Conservation (phyloP, 2,797 vertebrate genomes). For the Cottoperca gobio region DNA sequence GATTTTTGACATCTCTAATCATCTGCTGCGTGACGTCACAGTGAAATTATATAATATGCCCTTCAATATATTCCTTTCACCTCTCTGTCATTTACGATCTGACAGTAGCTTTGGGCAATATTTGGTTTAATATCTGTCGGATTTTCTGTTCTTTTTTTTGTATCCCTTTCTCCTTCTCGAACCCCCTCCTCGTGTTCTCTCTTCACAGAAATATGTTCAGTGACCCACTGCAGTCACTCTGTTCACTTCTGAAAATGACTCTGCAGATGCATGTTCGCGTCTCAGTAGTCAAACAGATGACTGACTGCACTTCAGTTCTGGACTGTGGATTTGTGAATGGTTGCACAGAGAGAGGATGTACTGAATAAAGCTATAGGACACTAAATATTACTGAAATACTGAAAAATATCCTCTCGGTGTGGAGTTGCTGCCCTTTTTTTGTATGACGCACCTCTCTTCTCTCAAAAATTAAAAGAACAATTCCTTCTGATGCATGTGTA, state of each 20-base stretch:
- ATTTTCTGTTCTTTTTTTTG: constrained; percentile 19
- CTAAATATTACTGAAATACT: background rate
- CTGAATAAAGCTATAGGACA: constrained; percentile 19
- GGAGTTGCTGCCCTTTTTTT: background rate
- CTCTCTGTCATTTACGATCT: constrained; percentile 64
- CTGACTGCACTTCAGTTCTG: constrained; percentile 25
- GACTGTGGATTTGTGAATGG: constrained; percentile 40
- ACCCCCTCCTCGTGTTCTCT: constrained; percentile 23
- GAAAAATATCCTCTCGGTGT: background rate
- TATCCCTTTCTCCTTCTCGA: background rate
- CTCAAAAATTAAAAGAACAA: constrained; percentile 5
- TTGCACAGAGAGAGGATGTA: constrained; percentile 10
- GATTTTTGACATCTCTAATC: constrained; percentile 51
- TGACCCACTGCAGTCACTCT: constrained; percentile 57
- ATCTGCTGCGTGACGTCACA: constrained; percentile 52
- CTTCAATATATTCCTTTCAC: constrained; percentile 64
- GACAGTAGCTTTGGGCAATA: constrained; percentile 68
- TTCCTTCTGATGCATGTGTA: constrained; percentile 5
- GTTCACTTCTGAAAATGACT: constrained; percentile 45
- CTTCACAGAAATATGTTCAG: constrained; percentile 54
- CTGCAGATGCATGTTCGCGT: constrained; percentile 47
- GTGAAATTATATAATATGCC: constrained; percentile 62
- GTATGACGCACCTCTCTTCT: background rate
- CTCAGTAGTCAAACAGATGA: constrained; percentile 40
- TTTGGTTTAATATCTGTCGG: constrained; percentile 67